phyloP scores from a whole-genome alignment of 2,113 vertebrate genomes.

The Pluvialis apricaria region DNA sequence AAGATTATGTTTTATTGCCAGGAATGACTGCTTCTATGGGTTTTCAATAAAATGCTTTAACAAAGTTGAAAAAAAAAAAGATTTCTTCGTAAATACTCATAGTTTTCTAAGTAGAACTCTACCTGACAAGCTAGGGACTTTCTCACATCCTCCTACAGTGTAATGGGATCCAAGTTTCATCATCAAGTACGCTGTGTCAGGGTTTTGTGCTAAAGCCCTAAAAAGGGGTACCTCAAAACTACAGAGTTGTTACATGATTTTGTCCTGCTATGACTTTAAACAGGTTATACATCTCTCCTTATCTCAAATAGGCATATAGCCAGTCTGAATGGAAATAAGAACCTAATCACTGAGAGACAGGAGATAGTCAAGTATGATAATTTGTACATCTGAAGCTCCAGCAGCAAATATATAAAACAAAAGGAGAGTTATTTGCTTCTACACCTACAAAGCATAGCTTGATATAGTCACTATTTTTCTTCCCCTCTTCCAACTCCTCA shows the following conservation, averaged over 20 bases:
- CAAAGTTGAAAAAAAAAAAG: background rate
- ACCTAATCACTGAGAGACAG: background rate
- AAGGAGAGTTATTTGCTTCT: background rate
- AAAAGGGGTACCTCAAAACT: rapidly evolving
- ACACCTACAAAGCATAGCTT: background rate
- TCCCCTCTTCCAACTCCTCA: background rate
- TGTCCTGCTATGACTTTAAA: background rate
- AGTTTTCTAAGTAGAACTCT: background rate
- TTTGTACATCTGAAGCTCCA: background rate
- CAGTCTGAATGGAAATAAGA: background rate
- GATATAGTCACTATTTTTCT: background rate
- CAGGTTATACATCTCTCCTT: background rate
- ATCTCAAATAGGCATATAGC: background rate
- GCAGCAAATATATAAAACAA: background rate
- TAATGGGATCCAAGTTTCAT: background rate
- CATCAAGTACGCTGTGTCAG: background rate
- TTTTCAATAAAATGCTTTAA: background rate
- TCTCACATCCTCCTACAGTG: background rate
- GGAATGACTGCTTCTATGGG: background rate
- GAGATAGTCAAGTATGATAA: background rate
- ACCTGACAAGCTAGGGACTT: background rate
- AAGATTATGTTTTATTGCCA: background rate
- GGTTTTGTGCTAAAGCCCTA: background rate
- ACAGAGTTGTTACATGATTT: background rate
- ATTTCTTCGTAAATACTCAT: background rate